phyloP scores from a whole-genome alignment of 2,113 vertebrate genomes.

The Zosterops japonicus region DNA sequence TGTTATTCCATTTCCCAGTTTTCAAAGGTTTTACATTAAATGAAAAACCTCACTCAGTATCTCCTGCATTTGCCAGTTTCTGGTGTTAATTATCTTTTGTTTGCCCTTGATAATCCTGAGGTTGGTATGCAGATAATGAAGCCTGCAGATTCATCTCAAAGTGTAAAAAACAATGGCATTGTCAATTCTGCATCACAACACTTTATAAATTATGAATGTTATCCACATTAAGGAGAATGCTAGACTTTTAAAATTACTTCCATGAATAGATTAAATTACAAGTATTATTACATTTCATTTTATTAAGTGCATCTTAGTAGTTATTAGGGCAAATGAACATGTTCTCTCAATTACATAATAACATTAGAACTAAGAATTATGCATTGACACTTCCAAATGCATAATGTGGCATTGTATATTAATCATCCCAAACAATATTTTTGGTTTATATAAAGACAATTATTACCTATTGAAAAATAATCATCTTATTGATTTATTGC shows the following conservation, averaged over 20 bases:
- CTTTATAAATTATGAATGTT: conserved; percentile 98
- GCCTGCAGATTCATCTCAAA: conserved; percentile 89
- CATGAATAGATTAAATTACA: conserved; percentile 99
- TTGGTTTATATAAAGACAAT: conserved; percentile 81
- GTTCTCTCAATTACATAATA: conserved; percentile 85
- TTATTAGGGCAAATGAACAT: conserved; percentile 91
- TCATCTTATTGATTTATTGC: conserved; percentile 72
- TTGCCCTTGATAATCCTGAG: conserved; percentile 95
- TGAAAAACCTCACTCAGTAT: conserved; percentile 76
- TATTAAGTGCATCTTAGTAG: conserved; percentile 96
- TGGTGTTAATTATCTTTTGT: conserved; percentile 99
- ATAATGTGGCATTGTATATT: conserved; percentile 86
- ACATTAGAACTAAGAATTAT: conserved; percentile 83
- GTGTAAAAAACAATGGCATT: conserved; percentile 93
- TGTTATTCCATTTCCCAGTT: conserved; percentile 80
- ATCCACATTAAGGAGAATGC: conserved; percentile 89
- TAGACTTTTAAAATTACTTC: conserved; percentile 96
- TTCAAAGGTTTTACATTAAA: conserved; percentile 79
- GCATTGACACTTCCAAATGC: conserved; percentile 81
- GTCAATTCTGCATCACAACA: conserved; percentile 97
- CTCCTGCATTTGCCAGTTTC: conserved; percentile 80
- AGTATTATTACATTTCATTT: conserved; percentile 98
- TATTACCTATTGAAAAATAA: conserved; percentile 84
- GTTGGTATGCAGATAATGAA: conserved; percentile 91
- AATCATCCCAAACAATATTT: conserved; percentile 86